A percentile compares a stretch with the other conserved stretches of the same genome.
Conservation (phyloP, 2,113 vertebrate species). For the Rhadina sibilatrix region DNA sequence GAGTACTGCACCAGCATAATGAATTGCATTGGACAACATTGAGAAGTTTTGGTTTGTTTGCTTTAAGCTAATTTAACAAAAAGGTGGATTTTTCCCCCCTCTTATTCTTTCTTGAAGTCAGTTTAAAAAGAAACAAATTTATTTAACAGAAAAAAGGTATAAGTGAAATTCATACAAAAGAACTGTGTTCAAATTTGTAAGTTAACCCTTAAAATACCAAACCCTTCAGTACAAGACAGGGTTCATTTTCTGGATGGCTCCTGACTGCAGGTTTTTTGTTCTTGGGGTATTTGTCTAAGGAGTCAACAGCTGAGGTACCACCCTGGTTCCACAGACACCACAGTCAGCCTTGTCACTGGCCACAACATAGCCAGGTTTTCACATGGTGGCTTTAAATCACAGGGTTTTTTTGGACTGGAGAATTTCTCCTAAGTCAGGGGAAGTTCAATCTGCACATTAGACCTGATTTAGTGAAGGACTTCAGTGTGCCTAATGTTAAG, state of each 20-base stretch:
- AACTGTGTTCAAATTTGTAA: neutral
- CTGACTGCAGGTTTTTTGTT: neutral
- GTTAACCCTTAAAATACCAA: neutral
- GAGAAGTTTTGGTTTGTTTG: constrained; percentile 31
- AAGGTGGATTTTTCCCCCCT: neutral
- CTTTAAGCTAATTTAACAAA: constrained; percentile 53
- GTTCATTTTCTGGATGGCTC: neutral
- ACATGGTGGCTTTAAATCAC: neutral
- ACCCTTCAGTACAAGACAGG: neutral
- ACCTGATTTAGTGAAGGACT: constrained; percentile 24
- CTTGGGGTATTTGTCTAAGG: neutral
- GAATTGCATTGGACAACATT: neutral
- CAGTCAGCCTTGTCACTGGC: neutral
- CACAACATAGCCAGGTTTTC: neutral
- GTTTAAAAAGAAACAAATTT: constrained; percentile 7
- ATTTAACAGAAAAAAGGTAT: neutral
- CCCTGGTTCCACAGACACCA: rapidly evolving
- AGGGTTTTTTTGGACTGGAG: neutral
- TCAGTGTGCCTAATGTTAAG: neutral
- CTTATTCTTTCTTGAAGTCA: neutral
- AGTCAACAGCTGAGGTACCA: neutral
- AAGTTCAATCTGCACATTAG: constrained; percentile 18
- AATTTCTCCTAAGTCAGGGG: neutral
- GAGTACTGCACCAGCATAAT: neutral
- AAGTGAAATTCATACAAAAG: neutral